Conservation (phyloP, 2,113 vertebrate species). For the Oryzias woworae region DNA sequence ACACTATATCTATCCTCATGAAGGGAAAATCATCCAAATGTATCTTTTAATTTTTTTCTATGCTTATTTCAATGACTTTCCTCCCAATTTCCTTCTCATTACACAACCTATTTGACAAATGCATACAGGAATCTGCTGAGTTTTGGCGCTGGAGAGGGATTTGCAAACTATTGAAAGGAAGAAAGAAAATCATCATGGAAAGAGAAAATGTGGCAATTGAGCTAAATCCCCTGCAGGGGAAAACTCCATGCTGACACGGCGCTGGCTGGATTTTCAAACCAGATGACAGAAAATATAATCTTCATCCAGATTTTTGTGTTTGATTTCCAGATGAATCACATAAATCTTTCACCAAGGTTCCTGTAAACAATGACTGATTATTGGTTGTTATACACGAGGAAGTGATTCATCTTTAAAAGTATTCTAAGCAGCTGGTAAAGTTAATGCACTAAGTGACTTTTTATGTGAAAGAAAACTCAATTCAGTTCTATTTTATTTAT, state of each 20-base stretch:
- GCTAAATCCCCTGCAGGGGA: conserved; percentile 27
- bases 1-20: too few species aligned
- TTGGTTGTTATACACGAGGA: conserved; percentile 36
- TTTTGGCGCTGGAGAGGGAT: conserved; percentile 14
- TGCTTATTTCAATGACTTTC: not conserved
- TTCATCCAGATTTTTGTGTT: conserved; percentile 18
- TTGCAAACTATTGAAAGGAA: conserved; percentile 20
- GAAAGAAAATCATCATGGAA: not conserved
- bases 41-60: not conserved
- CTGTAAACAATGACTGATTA: conserved; percentile 45
- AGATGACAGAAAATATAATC: conserved; percentile 36
- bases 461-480: not conserved
- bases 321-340: conserved; percentile 32
- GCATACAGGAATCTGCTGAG: conserved; percentile 1
- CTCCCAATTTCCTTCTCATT: conserved; percentile 6
- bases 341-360: conserved; percentile 38
- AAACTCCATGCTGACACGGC: conserved; percentile 15
- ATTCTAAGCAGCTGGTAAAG: conserved; percentile 36
- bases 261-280: conserved; percentile 38
- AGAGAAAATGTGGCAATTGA: conserved; percentile 27
- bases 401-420: conserved; percentile 24
- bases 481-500: too few species aligned
- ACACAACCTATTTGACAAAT: conserved; percentile 1
- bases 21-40: too few species aligned
- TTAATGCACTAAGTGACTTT: conserved; percentile 26